These are phyloP conservation scores for Polylopha cassiicola DNA, from an alignment of 2,888 invertebrate species.

Conservation along the genomic window DNA sequence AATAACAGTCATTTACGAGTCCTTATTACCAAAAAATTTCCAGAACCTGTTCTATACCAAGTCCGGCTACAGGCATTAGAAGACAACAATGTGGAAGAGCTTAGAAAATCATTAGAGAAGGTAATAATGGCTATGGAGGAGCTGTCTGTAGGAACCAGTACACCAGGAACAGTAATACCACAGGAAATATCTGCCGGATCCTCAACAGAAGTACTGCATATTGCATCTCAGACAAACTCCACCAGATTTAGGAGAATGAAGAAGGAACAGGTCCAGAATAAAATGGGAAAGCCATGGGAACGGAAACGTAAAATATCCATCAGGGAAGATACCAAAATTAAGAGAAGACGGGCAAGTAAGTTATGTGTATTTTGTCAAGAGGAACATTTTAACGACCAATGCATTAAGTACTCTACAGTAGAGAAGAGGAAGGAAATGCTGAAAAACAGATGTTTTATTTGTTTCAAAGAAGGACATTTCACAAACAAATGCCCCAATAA, in stretches of 20 bases:
- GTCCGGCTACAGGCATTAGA: background rate
- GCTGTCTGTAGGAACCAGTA: no score
- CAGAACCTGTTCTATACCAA: conserved; percentile 7
- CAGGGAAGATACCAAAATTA: no score
- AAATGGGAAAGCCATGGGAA: no score
- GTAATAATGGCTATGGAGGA: conserved; percentile 1
- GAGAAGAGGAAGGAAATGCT: background rate
- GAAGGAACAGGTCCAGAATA: no score
- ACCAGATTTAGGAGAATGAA: no score
- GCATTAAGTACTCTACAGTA: background rate
- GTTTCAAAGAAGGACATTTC: background rate
- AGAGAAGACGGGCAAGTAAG: no score
- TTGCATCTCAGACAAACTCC: no score
- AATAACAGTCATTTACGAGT: conserved; percentile 4
- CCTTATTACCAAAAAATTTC: conserved; percentile 2
- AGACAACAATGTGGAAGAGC: background rate
- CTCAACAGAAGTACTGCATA: no score
- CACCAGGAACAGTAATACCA: no score
- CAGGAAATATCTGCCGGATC: no score
- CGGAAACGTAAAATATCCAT: no score
- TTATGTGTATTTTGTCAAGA: background rate
- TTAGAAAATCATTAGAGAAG: background rate
- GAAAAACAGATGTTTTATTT: background rate
- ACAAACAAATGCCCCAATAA: background rate
- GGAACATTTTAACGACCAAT: background rate